Percentiles rank a stretch among this genome's conserved stretches.
Evolutionary conservation across 2,797 vertebrate species (phyloP).

Genomic region (Scolopax bukidnonensis): DNA sequence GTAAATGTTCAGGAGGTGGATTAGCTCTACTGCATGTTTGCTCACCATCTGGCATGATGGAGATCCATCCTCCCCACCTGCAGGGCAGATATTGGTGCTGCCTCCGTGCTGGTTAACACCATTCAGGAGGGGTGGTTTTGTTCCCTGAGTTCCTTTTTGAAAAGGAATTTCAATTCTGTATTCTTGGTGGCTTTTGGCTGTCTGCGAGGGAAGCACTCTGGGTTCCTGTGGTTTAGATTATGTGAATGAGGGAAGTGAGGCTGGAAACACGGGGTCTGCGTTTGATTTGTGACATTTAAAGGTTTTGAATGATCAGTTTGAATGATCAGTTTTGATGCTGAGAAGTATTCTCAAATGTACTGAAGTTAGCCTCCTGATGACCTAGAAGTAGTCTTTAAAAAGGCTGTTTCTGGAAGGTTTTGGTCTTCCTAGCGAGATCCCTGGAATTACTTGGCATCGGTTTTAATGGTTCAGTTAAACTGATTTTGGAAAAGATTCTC

Average conservation of each 20-base stretch:
- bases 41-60: neutral
- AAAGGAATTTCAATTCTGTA: rapidly evolving
- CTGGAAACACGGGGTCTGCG: neutral
- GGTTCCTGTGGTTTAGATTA: neutral
- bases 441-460: neutral
- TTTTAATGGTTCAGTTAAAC: neutral
- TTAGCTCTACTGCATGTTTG: neutral
- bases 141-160: neutral
- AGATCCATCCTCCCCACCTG: rapidly evolving
- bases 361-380: neutral
- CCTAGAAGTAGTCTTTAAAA: neutral
- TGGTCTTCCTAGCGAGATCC: neutral
- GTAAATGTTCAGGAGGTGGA: neutral
- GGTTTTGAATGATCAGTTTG: neutral
- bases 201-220: neutral
- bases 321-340: neutral
- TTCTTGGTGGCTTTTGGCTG: neutral
- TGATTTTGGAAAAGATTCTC: neutral
- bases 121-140: neutral
- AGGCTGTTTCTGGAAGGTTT: neutral
- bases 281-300: neutral
- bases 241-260: neutral
- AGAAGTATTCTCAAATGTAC: neutral
- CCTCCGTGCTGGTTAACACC: neutral
- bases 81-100: neutral